phyloP scores from a whole-genome alignment of 2,888 invertebrate genomes.

The Glyphotaelius pellucidus region DNA sequence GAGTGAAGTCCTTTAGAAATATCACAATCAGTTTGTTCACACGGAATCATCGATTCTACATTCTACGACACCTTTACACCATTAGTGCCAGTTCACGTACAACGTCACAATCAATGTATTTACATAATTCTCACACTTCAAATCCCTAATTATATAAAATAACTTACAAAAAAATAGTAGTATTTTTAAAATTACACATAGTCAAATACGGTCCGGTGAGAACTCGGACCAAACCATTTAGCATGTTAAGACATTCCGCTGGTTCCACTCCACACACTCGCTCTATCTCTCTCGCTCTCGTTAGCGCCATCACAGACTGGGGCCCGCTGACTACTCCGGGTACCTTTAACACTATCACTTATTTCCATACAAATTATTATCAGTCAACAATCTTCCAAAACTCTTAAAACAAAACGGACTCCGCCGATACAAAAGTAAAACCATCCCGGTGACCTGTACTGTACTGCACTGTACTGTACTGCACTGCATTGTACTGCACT shows the following conservation, averaged over 20 bases:
- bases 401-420: constrained; percentile 47
- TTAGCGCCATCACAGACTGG: constrained; percentile 11
- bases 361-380: constrained; percentile 52
- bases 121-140: constrained; percentile 75
- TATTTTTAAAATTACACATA: constrained; percentile 66
- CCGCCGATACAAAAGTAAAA: constrained; percentile 41
- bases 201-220: constrained; percentile 60
- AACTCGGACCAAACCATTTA: constrained; percentile 45
- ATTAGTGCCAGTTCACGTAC: constrained; percentile 77
- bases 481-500: neutral
- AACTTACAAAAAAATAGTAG: constrained; percentile 67
- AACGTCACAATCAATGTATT: constrained; percentile 73
- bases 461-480: constrained; percentile 18
- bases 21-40: constrained; percentile 67
- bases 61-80: constrained; percentile 69
- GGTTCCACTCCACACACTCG: neutral
- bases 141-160: constrained; percentile 65
- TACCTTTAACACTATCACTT: constrained; percentile 44
- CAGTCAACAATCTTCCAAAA: constrained; percentile 48
- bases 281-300: neutral
- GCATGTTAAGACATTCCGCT: constrained; percentile 48
- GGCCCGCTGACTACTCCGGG: constrained; percentile 17
- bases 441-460: constrained; percentile 28
- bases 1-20: constrained; percentile 65
- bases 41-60: constrained; percentile 68